Conservation (phyloP, 2,113 vertebrate genomes). For the Notiomystis cincta region DNA sequence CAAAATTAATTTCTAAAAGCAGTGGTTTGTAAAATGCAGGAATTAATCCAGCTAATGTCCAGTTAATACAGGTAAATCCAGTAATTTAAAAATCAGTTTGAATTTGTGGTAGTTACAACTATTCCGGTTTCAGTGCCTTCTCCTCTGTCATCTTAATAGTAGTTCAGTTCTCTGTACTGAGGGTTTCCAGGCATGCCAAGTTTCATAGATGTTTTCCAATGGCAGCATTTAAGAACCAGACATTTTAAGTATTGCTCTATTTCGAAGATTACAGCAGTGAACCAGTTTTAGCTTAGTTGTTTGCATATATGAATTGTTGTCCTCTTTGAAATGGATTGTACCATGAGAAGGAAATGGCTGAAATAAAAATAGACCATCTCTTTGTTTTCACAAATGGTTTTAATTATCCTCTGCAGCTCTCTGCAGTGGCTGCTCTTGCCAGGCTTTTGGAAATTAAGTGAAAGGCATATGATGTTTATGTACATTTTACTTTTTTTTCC, state of each 20-base stretch:
- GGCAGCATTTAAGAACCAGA: neutral
- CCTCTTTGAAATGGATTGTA: constrained; percentile 3
- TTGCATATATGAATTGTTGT: constrained; percentile 32
- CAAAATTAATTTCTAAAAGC: neutral
- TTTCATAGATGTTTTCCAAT: neutral
- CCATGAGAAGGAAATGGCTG: constrained; percentile 19
- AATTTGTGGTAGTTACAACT: neutral
- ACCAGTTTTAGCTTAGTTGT: neutral
- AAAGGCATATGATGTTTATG: neutral
- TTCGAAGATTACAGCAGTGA: neutral
- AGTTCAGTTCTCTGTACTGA: neutral
- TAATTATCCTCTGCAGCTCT: constrained; percentile 5
- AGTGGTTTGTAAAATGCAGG: neutral
- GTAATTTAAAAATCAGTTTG: neutral
- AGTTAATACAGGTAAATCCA: neutral
- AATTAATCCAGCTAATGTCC: neutral
- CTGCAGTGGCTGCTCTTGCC: neutral
- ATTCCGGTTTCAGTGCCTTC: neutral
- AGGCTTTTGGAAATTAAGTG: neutral
- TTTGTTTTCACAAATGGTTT: constrained; percentile 53
- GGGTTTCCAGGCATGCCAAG: neutral
- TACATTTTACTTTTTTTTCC: neutral
- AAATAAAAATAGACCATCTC: constrained; percentile 39
- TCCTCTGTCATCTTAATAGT: neutral
- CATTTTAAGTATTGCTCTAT: neutral